Percentiles rank a stretch among this genome's conserved stretches.
Evolutionary conservation across 2,113 vertebrate species (phyloP).

Genomic region (Lota lota): DNA sequence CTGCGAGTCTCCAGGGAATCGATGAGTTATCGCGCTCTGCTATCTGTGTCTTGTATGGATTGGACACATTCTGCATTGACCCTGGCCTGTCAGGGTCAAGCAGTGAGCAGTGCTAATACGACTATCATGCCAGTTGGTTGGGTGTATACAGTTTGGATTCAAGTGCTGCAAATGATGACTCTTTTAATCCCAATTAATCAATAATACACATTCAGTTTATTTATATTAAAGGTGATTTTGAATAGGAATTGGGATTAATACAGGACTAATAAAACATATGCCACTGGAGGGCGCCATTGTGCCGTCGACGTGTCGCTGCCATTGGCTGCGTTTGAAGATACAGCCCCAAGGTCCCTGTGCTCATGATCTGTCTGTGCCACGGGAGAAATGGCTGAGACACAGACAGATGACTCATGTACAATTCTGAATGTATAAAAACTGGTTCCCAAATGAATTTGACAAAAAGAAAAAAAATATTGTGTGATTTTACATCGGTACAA

Average conservation of each 20-base stretch:
- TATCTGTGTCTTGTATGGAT: slow-evolving; percentile 50
- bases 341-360: slow-evolving; percentile 49
- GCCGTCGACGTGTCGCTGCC: slow-evolving; percentile 15
- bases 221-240: background rate
- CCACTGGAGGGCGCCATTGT: slow-evolving; percentile 52
- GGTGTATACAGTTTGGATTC: too few relatives aligned
- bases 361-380: slow-evolving; percentile 58
- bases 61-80: slow-evolving; percentile 36
- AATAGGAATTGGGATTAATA: background rate
- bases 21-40: slow-evolving; percentile 44
- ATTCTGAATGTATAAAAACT: slow-evolving; percentile 33
- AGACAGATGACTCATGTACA: slow-evolving; percentile 54
- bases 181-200: too few relatives aligned
- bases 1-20: slow-evolving; percentile 30
- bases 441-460: slow-evolving; percentile 9
- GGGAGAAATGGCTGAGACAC: slow-evolving; percentile 45
- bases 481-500: background rate
- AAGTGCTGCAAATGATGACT: too few relatives aligned
- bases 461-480: background rate
- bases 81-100: slow-evolving; percentile 25
- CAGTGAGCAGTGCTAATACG: too few relatives aligned
- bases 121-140: too few relatives aligned
- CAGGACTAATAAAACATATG: background rate
- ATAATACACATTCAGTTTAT: too few relatives aligned
- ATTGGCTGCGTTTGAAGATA: slow-evolving; percentile 19